A percentile compares a stretch with the other conserved stretches of the same genome.
Evolutionary conservation across 2,888 invertebrate genomes (phyloP).

Genomic region (Conops quadrifasciatus): DNA sequence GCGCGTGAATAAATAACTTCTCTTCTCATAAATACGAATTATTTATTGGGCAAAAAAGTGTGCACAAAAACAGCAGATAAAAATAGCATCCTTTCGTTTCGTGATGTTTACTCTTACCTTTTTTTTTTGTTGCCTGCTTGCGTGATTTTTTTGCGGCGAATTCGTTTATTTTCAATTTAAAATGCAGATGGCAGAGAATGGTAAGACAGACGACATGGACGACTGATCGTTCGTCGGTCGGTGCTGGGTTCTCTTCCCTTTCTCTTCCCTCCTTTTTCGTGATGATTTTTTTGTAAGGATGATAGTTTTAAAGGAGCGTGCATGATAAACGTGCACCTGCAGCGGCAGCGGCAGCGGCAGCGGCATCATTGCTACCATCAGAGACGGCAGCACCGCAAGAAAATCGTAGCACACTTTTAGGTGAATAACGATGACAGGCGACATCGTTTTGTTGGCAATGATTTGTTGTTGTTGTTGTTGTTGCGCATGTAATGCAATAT

Average conservation of each 20-base stretch:
- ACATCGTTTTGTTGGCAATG: constrained; percentile 27
- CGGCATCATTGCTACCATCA: constrained; percentile 16
- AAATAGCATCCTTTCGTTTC: not conserved
- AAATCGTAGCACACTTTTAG: constrained; percentile 30
- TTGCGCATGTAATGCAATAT: not conserved
- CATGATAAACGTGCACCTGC: constrained; percentile 25
- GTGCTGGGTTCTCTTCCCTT: not conserved
- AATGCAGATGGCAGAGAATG: not conserved
- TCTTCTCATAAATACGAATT: constrained; percentile 17
- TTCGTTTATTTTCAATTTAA: constrained; percentile 1
- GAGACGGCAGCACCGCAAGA: not conserved
- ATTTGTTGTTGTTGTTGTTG: constrained; percentile 11
- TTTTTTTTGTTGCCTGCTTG: too few relatives aligned
- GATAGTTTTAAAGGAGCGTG: constrained; percentile 23
- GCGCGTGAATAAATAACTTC: not conserved
- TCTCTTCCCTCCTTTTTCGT: not conserved
- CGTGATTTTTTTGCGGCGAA: constrained; percentile 21
- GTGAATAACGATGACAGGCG: constrained; percentile 34
- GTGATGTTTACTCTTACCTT: too few relatives aligned
- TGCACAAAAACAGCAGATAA: not conserved
- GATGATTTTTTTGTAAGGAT: constrained; percentile 17
- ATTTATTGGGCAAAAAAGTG: constrained; percentile 23
- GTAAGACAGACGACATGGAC: not conserved
- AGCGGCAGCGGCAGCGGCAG: constrained; percentile 9
- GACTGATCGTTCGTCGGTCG: not conserved